These are phyloP conservation scores for Pogona vitticeps DNA, from an alignment of 2,113 vertebrate genomes.

Conservation along the genomic window DNA sequence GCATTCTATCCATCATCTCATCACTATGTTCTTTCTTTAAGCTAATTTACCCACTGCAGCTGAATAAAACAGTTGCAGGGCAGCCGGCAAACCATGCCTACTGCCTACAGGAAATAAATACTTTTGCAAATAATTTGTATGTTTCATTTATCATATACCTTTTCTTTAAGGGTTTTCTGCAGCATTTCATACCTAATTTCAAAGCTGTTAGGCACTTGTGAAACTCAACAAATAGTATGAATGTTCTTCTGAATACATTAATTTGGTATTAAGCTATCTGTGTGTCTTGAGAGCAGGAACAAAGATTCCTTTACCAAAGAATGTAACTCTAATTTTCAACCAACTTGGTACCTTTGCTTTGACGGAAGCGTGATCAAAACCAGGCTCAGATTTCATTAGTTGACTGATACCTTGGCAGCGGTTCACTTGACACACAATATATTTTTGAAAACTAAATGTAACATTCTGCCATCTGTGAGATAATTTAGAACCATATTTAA, in stretches of 20 bases:
- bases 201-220: slow-evolving; percentile 62
- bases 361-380: slow-evolving; percentile 32
- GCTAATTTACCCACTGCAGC: slow-evolving; percentile 73
- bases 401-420: slow-evolving; percentile 24
- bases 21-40: slow-evolving; percentile 49
- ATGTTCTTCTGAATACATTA: slow-evolving; percentile 68
- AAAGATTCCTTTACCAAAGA: slow-evolving; percentile 48
- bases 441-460: slow-evolving; percentile 41
- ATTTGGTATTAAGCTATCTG: slow-evolving; percentile 58
- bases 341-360: slow-evolving; percentile 28
- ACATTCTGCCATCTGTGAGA: slow-evolving; percentile 24
- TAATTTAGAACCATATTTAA: slow-evolving; percentile 59
- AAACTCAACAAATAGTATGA: slow-evolving; percentile 55
- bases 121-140: slow-evolving; percentile 76
- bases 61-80: slow-evolving; percentile 65
- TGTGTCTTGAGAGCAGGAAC: slow-evolving; percentile 35
- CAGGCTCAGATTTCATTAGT: slow-evolving; percentile 31
- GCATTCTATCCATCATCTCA: slow-evolving; percentile 74
- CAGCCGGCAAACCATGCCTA: slow-evolving; percentile 74
- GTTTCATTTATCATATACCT: slow-evolving; percentile 73
- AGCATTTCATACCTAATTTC: slow-evolving; percentile 66
- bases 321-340: slow-evolving; percentile 56
- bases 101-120: slow-evolving; percentile 74
- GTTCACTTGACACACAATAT: slow-evolving; percentile 18
- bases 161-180: slow-evolving; percentile 63